Percentiles rank a stretch among this genome's conserved stretches.
phyloP scores from a whole-genome alignment of 2,797 vertebrate species.

The Anguilla anguilla region DNA sequence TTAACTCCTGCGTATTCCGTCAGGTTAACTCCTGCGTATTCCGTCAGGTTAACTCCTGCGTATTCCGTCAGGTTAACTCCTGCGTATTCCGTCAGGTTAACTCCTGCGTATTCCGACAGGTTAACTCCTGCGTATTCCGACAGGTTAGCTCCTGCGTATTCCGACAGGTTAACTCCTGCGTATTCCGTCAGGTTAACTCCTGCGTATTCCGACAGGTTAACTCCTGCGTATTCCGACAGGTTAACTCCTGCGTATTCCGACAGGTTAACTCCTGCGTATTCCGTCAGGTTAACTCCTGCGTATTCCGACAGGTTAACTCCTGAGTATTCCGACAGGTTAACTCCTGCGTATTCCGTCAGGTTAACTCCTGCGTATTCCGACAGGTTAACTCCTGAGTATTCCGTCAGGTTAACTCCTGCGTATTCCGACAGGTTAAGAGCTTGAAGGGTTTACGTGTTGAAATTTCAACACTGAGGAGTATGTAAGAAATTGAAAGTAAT shows the following conservation, averaged over 20 bases:
- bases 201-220: slow-evolving; percentile 45
- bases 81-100: slow-evolving; percentile 45
- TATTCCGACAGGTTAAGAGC: slow-evolving; percentile 43
- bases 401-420: slow-evolving; percentile 39
- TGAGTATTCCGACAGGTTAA: slow-evolving; percentile 45
- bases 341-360: slow-evolving; percentile 46
- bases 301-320: slow-evolving; percentile 45
- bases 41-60: slow-evolving; percentile 39
- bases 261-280: slow-evolving; percentile 41
- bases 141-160: slow-evolving; percentile 41
- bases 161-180: slow-evolving; percentile 39
- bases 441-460: background rate
- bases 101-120: slow-evolving; percentile 46
- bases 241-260: slow-evolving; percentile 45
- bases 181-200: slow-evolving; percentile 45
- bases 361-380: slow-evolving; percentile 45
- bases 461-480: background rate
- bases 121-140: slow-evolving; percentile 45
- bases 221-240: slow-evolving; percentile 46
- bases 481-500: background rate
- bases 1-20: slow-evolving; percentile 46
- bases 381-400: slow-evolving; percentile 41
- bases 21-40: slow-evolving; percentile 41
- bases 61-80: slow-evolving; percentile 45
- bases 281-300: slow-evolving; percentile 39